Evolutionary conservation across 2,888 invertebrate genomes (phyloP), one percentile per base, ranked within the genome.

Genomic region (Marasmarcha lunaedactyla): DNA sequence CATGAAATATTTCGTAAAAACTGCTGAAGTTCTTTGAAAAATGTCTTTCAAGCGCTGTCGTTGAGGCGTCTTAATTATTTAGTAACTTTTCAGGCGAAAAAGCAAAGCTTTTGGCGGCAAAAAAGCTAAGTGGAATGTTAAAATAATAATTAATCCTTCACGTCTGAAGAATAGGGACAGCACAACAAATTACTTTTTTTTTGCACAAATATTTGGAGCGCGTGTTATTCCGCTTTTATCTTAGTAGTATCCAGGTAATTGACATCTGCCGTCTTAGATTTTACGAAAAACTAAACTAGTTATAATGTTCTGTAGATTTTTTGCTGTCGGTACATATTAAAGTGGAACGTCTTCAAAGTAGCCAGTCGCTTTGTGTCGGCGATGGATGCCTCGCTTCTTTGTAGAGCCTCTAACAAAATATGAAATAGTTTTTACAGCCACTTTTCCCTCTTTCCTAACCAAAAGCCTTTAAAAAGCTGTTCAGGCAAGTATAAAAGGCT

Each of bases 61-160:
- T 30, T 11, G 61, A 63, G 60, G 59, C 66, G 59, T 65, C 69
- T 81, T 81, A 78, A 79, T 81, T 74, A 81, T 83, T 81, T 71
- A 79, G 69, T 63, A 77, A 73, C 71, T 79, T 78, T 73, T 72
- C 68, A 73, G 69, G 72, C 65, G 74, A 66, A 54, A 61, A 68
- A 68, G 77, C 73, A 69, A 71, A 71, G 78, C 77, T 77, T 79
- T 79, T 78, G 77, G 78, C 55, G 55, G 69, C 67, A 79, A 83
- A 81, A 83, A 81, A 78, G 63, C 63, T 58, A 34, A 66, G 60
- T 55, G 65, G 72, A 73, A 81, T 64, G 71, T 72, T 81, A 79
- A 81, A 83, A 81, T 83, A 79, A 83, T 83, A 81, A 83, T 81
- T 83, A 83, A 83, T 83, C 81, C 78, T 71, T 60, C 57, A 58